A percentile compares a stretch with the other conserved stretches of the same genome.
Conservation (phyloP, 2,797 vertebrate genomes). For the Oceanodroma leucorhoa region DNA sequence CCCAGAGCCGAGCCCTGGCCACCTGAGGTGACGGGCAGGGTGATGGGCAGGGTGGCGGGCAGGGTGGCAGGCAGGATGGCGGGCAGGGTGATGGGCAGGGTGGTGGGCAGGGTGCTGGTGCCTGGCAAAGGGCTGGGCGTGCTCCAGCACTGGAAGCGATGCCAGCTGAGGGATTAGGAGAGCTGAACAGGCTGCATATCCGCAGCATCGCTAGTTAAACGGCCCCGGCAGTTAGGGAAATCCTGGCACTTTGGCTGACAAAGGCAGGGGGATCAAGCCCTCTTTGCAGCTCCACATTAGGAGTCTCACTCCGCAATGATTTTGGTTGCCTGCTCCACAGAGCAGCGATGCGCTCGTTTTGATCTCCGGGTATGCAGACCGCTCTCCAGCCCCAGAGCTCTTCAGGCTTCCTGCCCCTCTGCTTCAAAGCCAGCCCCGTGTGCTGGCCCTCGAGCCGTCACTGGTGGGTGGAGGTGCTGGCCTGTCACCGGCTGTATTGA, state of each 20-base stretch:
- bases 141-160: rapidly evolving
- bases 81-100: neutral
- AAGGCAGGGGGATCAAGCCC: slow-evolving; percentile 3
- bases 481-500: rapidly evolving
- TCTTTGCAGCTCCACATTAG: neutral
- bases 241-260: slow-evolving; percentile 19
- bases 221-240: neutral
- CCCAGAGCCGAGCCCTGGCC: rapidly evolving
- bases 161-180: slow-evolving; percentile 26
- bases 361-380: rapidly evolving
- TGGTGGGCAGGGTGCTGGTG: no score
- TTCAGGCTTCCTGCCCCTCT: neutral
- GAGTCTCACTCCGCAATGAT: rapidly evolving
- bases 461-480: no score
- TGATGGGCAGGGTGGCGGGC: neutral
- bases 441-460: rapidly evolving
- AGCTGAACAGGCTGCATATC: neutral
- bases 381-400: neutral
- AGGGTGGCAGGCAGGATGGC: neutral
- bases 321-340: neutral
- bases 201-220: neutral
- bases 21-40: rapidly evolving
- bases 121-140: neutral
- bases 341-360: rapidly evolving
- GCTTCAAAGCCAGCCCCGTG: neutral